Conservation (phyloP, 2,113 vertebrate genomes). For the Piprites chloris region DNA sequence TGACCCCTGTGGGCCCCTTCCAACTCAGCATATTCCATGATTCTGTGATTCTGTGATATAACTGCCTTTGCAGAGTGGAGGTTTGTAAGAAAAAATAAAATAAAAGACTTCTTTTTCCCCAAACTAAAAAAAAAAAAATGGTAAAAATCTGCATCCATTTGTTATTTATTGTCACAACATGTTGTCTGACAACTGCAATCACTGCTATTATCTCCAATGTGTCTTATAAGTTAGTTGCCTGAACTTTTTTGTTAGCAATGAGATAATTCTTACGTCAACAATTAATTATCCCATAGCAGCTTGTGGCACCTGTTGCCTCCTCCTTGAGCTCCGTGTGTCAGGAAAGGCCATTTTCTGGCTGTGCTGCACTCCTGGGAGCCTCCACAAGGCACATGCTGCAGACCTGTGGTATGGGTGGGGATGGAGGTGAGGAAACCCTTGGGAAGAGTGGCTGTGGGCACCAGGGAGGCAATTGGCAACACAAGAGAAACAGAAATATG, state of each 20-base stretch:
- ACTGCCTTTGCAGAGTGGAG: background rate
- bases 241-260: background rate
- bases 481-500: background rate
- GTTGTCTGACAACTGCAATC: background rate
- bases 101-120: background rate
- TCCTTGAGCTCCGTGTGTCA: background rate
- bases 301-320: background rate
- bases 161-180: background rate
- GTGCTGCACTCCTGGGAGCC: background rate
- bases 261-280: background rate
- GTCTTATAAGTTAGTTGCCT: background rate
- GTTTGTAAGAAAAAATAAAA: background rate
- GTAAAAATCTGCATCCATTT: background rate
- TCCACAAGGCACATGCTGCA: rapidly evolving
- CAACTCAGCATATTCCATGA: background rate
- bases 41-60: background rate
- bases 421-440: background rate
- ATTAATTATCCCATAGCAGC: background rate
- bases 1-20: background rate
- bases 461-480: background rate
- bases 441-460: background rate
- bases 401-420: background rate
- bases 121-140: background rate
- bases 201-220: background rate
- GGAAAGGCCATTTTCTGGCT: background rate